A percentile compares a stretch with the other conserved stretches of the same genome.
phyloP scores from a whole-genome alignment of 2,888 invertebrate genomes.

The Oscheius sp. region DNA sequence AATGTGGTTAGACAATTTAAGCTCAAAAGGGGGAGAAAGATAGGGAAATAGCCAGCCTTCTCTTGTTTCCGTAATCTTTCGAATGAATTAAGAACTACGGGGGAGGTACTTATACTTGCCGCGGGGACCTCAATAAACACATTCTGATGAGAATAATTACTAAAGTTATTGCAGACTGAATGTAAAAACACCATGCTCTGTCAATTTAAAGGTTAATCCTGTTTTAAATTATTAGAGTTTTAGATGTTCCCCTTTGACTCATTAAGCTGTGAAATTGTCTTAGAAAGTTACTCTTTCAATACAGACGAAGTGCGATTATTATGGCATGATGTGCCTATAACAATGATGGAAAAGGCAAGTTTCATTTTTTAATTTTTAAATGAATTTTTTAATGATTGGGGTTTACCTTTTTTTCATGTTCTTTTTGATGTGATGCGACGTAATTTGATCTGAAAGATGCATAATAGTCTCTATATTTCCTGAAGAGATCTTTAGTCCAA shows the following conservation, averaged over 20 bases:
- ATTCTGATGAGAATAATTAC: too few species aligned
- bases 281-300: slow-evolving; percentile 70
- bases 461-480: too few species aligned
- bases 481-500: too few species aligned
- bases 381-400: too few species aligned
- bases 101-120: too few species aligned
- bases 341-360: slow-evolving; percentile 69
- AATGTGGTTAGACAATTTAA: neutral
- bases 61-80: neutral
- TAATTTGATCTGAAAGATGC: too few species aligned
- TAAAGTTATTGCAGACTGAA: slow-evolving; percentile 56
- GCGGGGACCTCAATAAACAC: too few species aligned
- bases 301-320: slow-evolving; percentile 68
- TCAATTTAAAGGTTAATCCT: slow-evolving; percentile 57
- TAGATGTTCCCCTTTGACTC: slow-evolving; percentile 70
- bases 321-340: slow-evolving; percentile 69
- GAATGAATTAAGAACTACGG: too few species aligned
- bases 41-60: neutral
- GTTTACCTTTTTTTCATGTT: too few species aligned
- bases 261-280: slow-evolving; percentile 61
- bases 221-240: too few species aligned
- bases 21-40: neutral
- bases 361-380: neutral
- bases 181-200: slow-evolving; percentile 68
- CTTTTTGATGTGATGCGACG: too few species aligned